phyloP scores from a whole-genome alignment of 2,797 vertebrate species.

The Anas capensis region DNA sequence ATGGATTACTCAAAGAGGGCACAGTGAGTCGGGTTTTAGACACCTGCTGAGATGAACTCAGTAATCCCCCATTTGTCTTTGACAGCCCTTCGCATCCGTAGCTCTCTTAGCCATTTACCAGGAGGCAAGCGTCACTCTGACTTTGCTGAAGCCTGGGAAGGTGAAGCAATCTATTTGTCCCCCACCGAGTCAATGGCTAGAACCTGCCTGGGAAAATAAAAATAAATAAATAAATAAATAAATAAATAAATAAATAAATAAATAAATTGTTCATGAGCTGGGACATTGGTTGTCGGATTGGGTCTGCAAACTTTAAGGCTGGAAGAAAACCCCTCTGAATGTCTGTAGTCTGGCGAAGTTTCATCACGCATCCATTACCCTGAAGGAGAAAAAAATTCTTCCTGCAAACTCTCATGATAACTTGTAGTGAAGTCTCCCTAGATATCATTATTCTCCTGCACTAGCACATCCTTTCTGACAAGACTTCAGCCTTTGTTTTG shows the following conservation, averaged over 20 bases:
- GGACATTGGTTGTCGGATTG: neutral
- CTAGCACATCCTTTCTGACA: slow-evolving; percentile 39
- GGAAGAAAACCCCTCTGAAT: neutral
- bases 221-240: too few relatives aligned
- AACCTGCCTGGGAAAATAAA: neutral
- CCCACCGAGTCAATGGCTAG: neutral
- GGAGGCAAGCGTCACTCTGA: neutral
- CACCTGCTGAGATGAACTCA: neutral
- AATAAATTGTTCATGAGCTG: neutral
- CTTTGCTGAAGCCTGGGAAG: neutral
- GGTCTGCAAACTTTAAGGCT: neutral
- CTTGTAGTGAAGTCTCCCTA: slow-evolving; percentile 36
- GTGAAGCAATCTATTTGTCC: neutral
- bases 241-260: too few relatives aligned
- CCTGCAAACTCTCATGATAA: neutral
- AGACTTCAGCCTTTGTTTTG: slow-evolving; percentile 47
- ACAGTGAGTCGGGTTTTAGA: neutral
- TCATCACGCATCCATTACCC: neutral
- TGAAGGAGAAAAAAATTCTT: slow-evolving; percentile 6
- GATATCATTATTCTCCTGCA: neutral
- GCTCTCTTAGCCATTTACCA: neutral
- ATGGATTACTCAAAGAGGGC: neutral
- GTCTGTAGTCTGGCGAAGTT: neutral
- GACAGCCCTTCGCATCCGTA: neutral
- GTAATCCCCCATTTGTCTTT: neutral